Conservation (phyloP, 92 coral and sea anemone species). For the Virgularia gustaviana region DNA sequence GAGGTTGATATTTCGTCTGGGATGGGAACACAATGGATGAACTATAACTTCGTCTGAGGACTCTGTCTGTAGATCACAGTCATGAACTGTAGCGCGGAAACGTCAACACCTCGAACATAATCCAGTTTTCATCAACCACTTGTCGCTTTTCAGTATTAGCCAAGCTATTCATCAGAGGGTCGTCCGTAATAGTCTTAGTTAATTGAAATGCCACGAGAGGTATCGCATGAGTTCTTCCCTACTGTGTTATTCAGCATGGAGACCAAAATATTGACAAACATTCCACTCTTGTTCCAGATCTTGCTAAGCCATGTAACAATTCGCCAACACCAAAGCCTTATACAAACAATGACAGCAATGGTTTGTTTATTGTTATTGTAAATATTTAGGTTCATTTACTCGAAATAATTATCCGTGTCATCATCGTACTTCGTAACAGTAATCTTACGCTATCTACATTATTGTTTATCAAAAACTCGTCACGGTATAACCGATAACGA, state of each 20-base stretch:
- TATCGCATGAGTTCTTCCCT: slow-evolving; percentile 19
- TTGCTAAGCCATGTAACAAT: neutral
- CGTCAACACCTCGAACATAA: slow-evolving; percentile 17
- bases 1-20: no score
- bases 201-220: slow-evolving; percentile 35
- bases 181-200: slow-evolving; percentile 18
- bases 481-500: no score
- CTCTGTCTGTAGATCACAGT: no score
- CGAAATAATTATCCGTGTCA: slow-evolving; percentile 14
- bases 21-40: no score
- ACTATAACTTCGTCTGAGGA: no score
- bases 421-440: slow-evolving; percentile 7
- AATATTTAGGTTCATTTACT: slow-evolving; percentile 26
- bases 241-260: slow-evolving; percentile 38
- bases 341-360: slow-evolving; percentile 15
- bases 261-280: slow-evolving; percentile 34
- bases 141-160: slow-evolving; percentile 29
- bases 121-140: slow-evolving; percentile 35
- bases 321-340: neutral
- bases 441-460: neutral
- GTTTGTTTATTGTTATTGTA: slow-evolving; percentile 26
- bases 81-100: neutral
- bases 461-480: no score
- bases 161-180: slow-evolving; percentile 25
- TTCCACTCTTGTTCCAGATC: slow-evolving; percentile 5